Evolutionary conservation across 2,113 vertebrate species (phyloP).

Genomic region (Reinhardtius hippoglossoides): DNA sequence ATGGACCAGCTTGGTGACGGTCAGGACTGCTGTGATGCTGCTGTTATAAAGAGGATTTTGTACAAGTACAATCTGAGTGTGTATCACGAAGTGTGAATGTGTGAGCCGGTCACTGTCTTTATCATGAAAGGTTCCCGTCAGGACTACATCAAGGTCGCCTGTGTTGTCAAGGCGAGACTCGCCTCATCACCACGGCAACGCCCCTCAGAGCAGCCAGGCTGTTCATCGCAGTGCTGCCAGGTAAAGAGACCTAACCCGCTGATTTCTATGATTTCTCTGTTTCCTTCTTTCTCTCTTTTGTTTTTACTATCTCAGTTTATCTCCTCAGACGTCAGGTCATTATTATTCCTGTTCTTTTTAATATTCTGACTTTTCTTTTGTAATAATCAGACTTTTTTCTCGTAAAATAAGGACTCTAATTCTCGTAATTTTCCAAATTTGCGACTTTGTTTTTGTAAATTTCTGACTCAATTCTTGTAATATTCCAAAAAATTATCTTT

Average conservation of each 20-base stretch:
- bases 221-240: slow-evolving; percentile 89
- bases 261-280: neutral
- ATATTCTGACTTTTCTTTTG: neutral
- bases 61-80: too few relatives aligned
- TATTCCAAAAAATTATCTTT: too few relatives aligned
- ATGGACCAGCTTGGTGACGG: neutral
- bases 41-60: too few relatives aligned
- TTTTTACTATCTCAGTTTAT: neutral
- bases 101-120: slow-evolving; percentile 70
- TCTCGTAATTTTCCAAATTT: too few relatives aligned
- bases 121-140: slow-evolving; percentile 87
- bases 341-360: neutral
- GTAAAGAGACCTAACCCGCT: slow-evolving; percentile 71
- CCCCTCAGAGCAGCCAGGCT: slow-evolving; percentile 85
- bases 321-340: neutral
- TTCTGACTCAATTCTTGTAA: too few relatives aligned
- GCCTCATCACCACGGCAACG: slow-evolving; percentile 89
- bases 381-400: too few relatives aligned
- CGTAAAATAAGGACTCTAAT: too few relatives aligned
- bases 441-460: too few relatives aligned
- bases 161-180: slow-evolving; percentile 93
- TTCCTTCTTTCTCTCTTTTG: neutral
- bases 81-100: slow-evolving; percentile 28
- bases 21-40: neutral
- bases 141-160: slow-evolving; percentile 94